Base-by-base conservation (phyloP, 2,797 vertebrate species). In the Microcaecilia unicolor region DNA sequence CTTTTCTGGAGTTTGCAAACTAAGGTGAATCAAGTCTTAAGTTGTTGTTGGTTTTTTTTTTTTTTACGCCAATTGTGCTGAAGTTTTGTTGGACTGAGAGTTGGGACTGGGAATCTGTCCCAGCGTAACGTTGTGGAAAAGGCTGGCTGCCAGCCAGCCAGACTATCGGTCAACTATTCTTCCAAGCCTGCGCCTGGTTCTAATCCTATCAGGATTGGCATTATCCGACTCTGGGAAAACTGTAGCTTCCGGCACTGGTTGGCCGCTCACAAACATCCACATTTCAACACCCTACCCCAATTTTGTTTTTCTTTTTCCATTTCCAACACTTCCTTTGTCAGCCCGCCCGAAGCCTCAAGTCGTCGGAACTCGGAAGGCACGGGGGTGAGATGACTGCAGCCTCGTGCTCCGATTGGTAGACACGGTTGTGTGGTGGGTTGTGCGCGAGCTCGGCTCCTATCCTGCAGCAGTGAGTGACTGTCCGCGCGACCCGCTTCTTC, bases 161-260 rank as follows among this genome's bases (percentile, higher is more conserved):
- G 25, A 5, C 17, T 16, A 25, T 10, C n/a, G 18, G 32, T 10
- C 24, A 21, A 13, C 24, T 15, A 15, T 34, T 25, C 18, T 25
- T 15, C 25, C 34, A 25, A 32, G 16, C 34, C 13, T 19, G 25
- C 16, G 18, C 40, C 32, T 40, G 19, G 40, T 25, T 23, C 15
- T 40, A 34, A 25, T 27, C 38, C 32, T 37, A 31, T 15, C n/a
- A 22, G 30, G 24, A 28, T 40, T 42, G 40, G 42, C 31, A 28
- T 42, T 40, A 34, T 25, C 18, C 22, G 25, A 25, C 31, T 20
- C 19, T n/a, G n/a, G n/a, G n/a, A 20, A 34, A 35, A 25, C 23
- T 31, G 35, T 40, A 7, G 41, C 26, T 43, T 43, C 41, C 41
- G 35, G 20, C 41, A 32, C 29, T 7, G n/a, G 35, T 17, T 28